phyloP scores from a whole-genome alignment of 2,113 vertebrate species.

The Calidris pygmaea region DNA sequence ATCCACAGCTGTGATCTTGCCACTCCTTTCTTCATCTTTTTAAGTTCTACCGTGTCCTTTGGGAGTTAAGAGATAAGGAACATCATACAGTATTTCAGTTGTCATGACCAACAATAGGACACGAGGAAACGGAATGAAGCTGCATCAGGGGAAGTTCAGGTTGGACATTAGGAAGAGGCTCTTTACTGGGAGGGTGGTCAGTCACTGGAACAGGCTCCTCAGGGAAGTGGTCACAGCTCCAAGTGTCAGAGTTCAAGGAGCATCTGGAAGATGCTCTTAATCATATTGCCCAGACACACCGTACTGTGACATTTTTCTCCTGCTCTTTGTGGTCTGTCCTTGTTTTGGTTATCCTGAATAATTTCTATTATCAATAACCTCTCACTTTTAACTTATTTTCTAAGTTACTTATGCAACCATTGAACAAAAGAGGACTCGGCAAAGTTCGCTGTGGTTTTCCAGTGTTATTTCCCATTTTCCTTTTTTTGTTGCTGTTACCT shows the following conservation, averaged over 20 bases:
- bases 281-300: not conserved
- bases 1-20: not conserved
- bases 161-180: not conserved
- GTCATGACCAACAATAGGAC: not conserved
- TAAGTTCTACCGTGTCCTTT: not conserved
- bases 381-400: not conserved
- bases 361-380: not conserved
- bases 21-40: not conserved
- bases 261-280: not conserved
- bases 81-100: not conserved
- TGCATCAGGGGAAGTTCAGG: not conserved
- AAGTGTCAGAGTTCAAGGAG: not conserved
- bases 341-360: not conserved
- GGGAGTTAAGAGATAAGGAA: not conserved
- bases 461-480: not conserved
- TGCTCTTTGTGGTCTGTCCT: not conserved
- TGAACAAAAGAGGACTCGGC: not conserved
- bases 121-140: not conserved
- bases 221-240: not conserved
- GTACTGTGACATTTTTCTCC: not conserved
- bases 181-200: not conserved
- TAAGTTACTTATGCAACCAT: not conserved
- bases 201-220: not conserved
- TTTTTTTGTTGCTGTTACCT: not conserved
- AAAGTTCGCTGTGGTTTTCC: not conserved